phyloP scores from a whole-genome alignment of 1,140 invertebrate species.

The Platyscapa corneri region DNA sequence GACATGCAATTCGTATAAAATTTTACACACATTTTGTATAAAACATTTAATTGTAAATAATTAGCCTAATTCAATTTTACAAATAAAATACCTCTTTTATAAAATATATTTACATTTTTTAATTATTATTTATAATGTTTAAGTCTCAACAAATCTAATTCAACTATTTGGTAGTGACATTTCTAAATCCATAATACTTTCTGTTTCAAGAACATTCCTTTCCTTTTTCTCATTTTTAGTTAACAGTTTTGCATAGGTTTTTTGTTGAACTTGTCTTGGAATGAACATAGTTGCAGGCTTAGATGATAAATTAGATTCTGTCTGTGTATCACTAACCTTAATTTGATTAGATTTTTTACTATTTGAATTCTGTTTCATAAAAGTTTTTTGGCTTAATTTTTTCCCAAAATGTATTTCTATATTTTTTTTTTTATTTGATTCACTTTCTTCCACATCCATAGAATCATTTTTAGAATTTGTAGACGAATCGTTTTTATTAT shows the following conservation, averaged over 20 bases:
- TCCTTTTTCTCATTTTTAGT: slow-evolving; percentile 58
- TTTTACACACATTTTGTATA: slow-evolving; percentile 7
- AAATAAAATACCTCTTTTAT: slow-evolving; percentile 40
- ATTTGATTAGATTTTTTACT: not conserved
- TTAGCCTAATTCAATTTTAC: too few relatives aligned
- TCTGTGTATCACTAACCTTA: slow-evolving; percentile 16
- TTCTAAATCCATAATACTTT: slow-evolving; percentile 66
- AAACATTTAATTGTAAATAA: slow-evolving; percentile 27
- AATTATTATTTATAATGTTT: not conserved
- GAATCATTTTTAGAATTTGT: slow-evolving; percentile 41
- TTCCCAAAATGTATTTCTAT: slow-evolving; percentile 59
- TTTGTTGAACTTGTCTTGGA: slow-evolving; percentile 66
- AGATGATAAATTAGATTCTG: not conserved
- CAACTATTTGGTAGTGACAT: slow-evolving; percentile 58
- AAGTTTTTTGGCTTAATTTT: slow-evolving; percentile 39
- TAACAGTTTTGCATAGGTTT: slow-evolving; percentile 61
- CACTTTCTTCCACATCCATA: slow-evolving; percentile 44
- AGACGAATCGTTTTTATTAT: slow-evolving; percentile 39
- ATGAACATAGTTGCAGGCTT: slow-evolving; percentile 63
- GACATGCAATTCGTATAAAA: too few relatives aligned
- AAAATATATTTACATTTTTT: slow-evolving; percentile 19
- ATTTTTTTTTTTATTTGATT: slow-evolving; percentile 60
- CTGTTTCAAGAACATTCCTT: slow-evolving; percentile 61
- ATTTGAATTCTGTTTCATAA: slow-evolving; percentile 15
- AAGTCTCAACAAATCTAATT: not conserved